Base-by-base conservation (phyloP, 2,888 invertebrate genomes). In the Ennomos erosarius region DNA sequence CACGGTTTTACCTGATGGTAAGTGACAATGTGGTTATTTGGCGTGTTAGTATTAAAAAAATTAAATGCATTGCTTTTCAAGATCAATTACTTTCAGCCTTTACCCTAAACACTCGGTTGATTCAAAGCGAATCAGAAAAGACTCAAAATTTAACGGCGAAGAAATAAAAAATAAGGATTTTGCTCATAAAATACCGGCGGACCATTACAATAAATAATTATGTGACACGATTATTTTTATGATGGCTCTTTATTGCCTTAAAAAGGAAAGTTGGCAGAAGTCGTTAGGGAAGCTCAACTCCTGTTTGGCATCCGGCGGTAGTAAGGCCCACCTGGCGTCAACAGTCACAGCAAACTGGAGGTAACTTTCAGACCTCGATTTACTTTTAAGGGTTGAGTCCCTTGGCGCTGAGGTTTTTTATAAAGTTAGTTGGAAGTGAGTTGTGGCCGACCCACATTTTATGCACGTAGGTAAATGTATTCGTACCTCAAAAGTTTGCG, bases 201-300 rank as follows among this genome's bases (percentile, higher is more conserved):
- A 57, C 63, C 64, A 64, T 69, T 64, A 60, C 67, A 65, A 64
- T 69, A 67, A 69, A 69, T 69, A 69, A 67, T 69, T 62, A 69
- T 69, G 68, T 62, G 67, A 60, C 68, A 64, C 65, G 64, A 65
- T 67, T 62, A 65, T 65, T 61, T 67, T 69, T 65, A 69, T 59
- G 69, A 55, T 61, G 55, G 64, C 47, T 40, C 44, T 65, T 66
- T 62, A 62, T 63, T 58, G 61, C 63, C 51, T 67, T 56, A 63
- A 65, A 65, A 65, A 63, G 56, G 51, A 50, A 69, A 67, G 65
- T 69, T 65, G 47, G 39, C 46, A 59, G 62, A 46, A 58, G 65
- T 62, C 54, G 60, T 67, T 65, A 59, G 51, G 44, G 52, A 55
- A 58, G 55, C 42, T 45, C 44, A 63, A 59, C 53, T 61, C 47